Evolutionary conservation across 2,797 vertebrate species (phyloP).

Genomic region (Tympanoctomys barrerae): DNA sequence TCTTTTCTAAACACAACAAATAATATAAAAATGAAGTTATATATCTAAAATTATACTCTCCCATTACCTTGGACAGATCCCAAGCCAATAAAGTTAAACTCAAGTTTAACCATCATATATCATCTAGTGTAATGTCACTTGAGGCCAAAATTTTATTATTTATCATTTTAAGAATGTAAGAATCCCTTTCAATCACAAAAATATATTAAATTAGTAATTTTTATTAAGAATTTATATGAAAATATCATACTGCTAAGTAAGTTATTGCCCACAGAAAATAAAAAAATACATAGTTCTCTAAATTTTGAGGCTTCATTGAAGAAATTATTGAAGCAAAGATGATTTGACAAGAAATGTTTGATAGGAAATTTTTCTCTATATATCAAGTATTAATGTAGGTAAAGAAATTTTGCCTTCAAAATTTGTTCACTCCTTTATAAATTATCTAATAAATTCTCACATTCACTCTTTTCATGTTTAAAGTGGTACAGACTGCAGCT

Average conservation of each 20-base stretch:
- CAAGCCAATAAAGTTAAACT: neutral
- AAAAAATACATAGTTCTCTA: neutral
- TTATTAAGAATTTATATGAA: neutral
- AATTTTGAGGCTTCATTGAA: neutral
- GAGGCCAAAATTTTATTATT: neutral
- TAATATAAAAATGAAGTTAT: neutral
- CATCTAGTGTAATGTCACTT: neutral
- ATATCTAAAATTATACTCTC: neutral
- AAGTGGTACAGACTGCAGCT: neutral
- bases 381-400: neutral
- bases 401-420: neutral
- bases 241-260: neutral
- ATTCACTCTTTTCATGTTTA: neutral
- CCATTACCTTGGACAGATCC: neutral
- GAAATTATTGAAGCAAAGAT: constrained; percentile 31
- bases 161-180: neutral
- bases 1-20: neutral
- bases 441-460: neutral
- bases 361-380: neutral
- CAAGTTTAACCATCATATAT: neutral
- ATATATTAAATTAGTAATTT: neutral
- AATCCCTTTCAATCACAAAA: neutral
- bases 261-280: neutral
- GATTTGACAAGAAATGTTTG: neutral
- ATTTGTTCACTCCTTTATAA: neutral